These are phyloP conservation scores for Limnephilus rhombicus DNA, from an alignment of 2,888 invertebrate species.

Conservation along the genomic window DNA sequence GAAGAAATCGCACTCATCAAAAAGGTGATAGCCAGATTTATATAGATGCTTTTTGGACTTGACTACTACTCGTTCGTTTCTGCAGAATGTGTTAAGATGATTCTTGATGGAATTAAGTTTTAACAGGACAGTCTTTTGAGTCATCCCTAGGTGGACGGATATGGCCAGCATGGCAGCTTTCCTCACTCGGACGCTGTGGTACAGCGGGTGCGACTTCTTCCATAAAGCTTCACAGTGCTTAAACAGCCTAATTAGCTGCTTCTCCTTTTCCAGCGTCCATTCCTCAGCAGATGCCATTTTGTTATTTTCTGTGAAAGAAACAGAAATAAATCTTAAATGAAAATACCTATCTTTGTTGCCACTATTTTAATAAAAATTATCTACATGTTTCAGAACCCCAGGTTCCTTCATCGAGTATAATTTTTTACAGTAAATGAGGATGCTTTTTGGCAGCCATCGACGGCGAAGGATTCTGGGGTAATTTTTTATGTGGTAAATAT, in stretches of 20 bases:
- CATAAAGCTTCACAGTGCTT: background rate
- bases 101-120: background rate
- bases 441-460: background rate
- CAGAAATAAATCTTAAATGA: background rate
- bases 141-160: background rate
- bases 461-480: background rate
- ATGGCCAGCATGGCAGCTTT: background rate
- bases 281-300: background rate
- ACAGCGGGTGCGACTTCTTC: background rate
- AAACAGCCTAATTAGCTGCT: background rate
- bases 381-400: too few species aligned
- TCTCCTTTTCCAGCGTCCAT: background rate
- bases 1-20: background rate
- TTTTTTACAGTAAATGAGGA: background rate
- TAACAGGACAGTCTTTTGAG: background rate
- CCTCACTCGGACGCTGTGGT: background rate
- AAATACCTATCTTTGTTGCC: background rate
- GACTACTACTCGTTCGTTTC: background rate
- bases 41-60: background rate
- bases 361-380: too few species aligned
- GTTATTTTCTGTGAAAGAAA: background rate
- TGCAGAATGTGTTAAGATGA: background rate
- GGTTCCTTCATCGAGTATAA: too few species aligned
- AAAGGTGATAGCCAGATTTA: background rate
- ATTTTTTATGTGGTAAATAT: background rate